phyloP scores from a whole-genome alignment of 53 echinoderm and acorn worm genomes.

The Zoroaster sp. region DNA sequence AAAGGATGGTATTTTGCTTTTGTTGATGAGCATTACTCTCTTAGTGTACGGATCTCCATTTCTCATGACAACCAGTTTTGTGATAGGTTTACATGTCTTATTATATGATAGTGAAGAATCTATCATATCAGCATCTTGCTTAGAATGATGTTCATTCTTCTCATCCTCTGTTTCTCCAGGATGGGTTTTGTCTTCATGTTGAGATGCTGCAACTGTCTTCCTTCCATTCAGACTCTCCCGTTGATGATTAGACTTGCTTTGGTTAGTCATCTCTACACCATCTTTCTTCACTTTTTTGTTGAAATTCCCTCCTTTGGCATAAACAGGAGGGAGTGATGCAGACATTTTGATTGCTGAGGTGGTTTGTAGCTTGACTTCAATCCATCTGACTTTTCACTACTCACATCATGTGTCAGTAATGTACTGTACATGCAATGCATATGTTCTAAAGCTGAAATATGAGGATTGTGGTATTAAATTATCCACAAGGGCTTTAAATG shows the following conservation, averaged over 20 bases:
- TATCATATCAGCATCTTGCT: neutral
- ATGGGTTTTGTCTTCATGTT: too few species aligned
- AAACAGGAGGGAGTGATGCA: neutral
- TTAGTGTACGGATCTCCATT: conserved; percentile 91
- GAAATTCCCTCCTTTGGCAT: neutral
- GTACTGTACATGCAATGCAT: neutral
- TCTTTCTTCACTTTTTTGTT: neutral
- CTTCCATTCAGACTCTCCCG: neutral
- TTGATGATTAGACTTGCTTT: neutral
- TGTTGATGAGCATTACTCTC: conserved; percentile 82
- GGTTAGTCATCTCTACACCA: neutral
- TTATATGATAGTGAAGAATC: neutral
- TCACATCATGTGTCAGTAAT: neutral
- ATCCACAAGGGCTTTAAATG: neutral
- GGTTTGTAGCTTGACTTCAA: neutral
- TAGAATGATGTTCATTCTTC: neutral
- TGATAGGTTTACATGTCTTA: neutral
- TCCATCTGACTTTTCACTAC: neutral
- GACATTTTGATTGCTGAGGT: too few species aligned
- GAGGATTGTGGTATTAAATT: neutral
- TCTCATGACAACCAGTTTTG: conserved; percentile 71
- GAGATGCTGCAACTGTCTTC: too few species aligned
- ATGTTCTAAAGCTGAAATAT: neutral
- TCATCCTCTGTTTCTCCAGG: neutral
- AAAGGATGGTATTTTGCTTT: conserved; percentile 79